Percentiles rank a stretch among this genome's conserved stretches.
These are phyloP conservation scores for Branchipolynoe longqiensis DNA, from an alignment of 2,888 invertebrate genomes.

Conservation along the genomic window DNA sequence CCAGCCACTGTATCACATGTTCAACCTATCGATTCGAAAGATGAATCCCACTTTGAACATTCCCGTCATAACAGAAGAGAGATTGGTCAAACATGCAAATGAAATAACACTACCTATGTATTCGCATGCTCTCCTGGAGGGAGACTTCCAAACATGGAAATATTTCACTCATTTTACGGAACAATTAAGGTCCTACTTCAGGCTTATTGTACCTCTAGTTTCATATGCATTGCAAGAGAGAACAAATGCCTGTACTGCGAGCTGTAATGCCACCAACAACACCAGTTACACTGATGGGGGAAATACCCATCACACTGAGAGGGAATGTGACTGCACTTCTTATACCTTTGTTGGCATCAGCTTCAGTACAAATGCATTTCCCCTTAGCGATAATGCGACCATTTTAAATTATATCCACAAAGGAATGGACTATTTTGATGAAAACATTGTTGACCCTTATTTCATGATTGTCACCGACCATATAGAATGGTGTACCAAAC, in stretches of 20 bases:
- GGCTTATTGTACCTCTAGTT: not conserved
- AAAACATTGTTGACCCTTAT: too few species aligned
- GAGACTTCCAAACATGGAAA: constrained; percentile 31
- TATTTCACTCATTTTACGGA: not conserved
- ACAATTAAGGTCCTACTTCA: not conserved
- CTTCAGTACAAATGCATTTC: too few species aligned
- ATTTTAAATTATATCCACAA: not conserved
- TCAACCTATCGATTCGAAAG: not conserved
- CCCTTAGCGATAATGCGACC: too few species aligned
- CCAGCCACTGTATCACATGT: not conserved
- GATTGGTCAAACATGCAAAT: not conserved
- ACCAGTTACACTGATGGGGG: too few species aligned
- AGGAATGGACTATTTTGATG: constrained; percentile 15
- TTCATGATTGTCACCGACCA: constrained; percentile 1
- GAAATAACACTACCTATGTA: not conserved
- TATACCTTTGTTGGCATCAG: not conserved
- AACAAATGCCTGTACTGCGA: not conserved
- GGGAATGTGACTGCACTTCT: not conserved
- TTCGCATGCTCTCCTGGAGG: not conserved
- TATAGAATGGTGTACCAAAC: not conserved
- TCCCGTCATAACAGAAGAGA: not conserved
- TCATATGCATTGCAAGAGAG: not conserved
- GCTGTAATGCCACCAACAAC: too few species aligned
- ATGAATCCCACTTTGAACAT: not conserved
- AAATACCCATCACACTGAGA: too few species aligned